A percentile compares a stretch with the other conserved stretches of the same genome.
Conservation (phyloP, 2,888 invertebrate genomes). For the Nesidiocoris tenuis region DNA sequence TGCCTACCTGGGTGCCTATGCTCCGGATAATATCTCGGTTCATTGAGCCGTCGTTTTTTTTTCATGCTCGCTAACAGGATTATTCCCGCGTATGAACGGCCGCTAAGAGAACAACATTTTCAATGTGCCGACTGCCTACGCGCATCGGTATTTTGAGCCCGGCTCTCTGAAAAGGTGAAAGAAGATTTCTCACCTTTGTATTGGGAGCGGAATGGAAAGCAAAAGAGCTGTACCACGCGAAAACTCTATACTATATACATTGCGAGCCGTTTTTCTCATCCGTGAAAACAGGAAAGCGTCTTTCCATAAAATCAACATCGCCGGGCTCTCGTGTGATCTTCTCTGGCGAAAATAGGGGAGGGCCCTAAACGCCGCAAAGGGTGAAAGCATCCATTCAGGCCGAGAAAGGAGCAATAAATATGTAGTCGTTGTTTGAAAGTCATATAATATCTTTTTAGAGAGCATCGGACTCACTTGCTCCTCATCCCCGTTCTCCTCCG, state of each 20-base stretch:
- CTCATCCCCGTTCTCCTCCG: not conserved
- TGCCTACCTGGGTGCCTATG: too few species aligned
- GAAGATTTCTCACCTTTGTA: not conserved
- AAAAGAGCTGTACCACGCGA: not conserved
- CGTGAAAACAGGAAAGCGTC: not conserved
- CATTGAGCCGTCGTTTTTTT: too few species aligned
- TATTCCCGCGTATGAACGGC: too few species aligned
- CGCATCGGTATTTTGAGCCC: too few species aligned
- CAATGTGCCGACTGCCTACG: too few species aligned
- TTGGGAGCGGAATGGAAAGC: not conserved
- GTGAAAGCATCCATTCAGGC: not conserved
- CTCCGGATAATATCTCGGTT: too few species aligned
- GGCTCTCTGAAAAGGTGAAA: not conserved
- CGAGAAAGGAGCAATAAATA: slow-evolving; percentile 20
- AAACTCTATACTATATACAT: not conserved
- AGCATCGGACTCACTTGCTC: not conserved
- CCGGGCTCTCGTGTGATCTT: not conserved
- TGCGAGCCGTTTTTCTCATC: not conserved
- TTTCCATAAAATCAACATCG: not conserved
- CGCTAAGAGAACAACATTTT: too few species aligned
- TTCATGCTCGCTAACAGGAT: too few species aligned
- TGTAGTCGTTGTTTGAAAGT: slow-evolving; percentile 32
- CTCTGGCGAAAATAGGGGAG: not conserved
- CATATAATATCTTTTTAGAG: slow-evolving; percentile 21
- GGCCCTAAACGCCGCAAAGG: not conserved